Conservation (phyloP, 1,140 invertebrate genomes). For the Micrasema minimum region DNA sequence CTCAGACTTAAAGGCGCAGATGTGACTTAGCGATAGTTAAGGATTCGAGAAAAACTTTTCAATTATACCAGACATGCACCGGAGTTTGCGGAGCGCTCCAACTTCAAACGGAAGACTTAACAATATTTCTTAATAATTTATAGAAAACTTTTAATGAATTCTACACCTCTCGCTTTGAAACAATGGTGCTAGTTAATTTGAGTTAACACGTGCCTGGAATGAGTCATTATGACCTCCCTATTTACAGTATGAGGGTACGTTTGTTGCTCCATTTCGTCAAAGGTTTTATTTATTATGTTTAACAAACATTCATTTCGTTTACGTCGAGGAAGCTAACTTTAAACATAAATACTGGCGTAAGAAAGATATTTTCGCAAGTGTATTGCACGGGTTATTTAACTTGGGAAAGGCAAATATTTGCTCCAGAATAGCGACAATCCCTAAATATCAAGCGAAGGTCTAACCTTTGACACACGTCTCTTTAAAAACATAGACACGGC, state of each 20-base stretch:
- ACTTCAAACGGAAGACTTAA: too few relatives aligned
- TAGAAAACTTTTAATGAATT: too few relatives aligned
- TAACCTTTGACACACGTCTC: constrained; percentile 21
- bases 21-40: too few relatives aligned
- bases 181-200: too few relatives aligned
- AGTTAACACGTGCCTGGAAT: too few relatives aligned
- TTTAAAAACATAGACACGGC: constrained; percentile 11
- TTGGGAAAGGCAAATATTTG: constrained; percentile 32
- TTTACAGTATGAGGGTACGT: neutral
- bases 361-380: constrained; percentile 32
- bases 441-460: constrained; percentile 26
- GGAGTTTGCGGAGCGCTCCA: too few relatives aligned
- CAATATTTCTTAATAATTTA: too few relatives aligned
- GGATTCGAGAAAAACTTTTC: too few relatives aligned
- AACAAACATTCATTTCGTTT: constrained; percentile 20
- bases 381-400: constrained; percentile 31
- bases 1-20: too few relatives aligned
- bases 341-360: constrained; percentile 24
- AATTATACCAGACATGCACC: too few relatives aligned
- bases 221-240: neutral
- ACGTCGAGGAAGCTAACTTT: constrained; percentile 28
- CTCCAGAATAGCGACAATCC: constrained; percentile 21
- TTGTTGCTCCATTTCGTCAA: constrained; percentile 22
- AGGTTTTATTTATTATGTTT: constrained; percentile 26
- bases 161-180: too few relatives aligned